phyloP scores from a whole-genome alignment of 1,140 invertebrate species.

The Drosophila nebulosa region DNA sequence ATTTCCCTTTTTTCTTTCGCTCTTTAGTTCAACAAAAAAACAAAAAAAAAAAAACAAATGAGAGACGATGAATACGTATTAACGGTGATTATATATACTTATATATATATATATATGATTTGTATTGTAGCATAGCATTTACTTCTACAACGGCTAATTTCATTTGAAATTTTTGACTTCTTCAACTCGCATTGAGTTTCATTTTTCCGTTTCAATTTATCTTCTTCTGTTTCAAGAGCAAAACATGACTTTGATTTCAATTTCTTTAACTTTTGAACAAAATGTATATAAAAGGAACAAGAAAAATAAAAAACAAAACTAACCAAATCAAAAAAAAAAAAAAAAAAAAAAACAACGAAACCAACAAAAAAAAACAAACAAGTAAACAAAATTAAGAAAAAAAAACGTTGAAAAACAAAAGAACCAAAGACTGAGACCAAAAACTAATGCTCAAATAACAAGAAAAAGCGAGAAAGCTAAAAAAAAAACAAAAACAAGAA shows the following conservation, averaged over 20 bases:
- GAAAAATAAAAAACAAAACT: conserved; percentile 2
- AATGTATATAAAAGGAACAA: conserved; percentile 3
- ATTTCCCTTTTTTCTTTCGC: background rate
- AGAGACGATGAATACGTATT: background rate
- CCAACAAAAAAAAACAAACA: conserved; percentile 13
- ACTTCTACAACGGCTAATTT: background rate
- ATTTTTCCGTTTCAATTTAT: background rate
- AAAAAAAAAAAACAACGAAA: conserved; percentile 33
- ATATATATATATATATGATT: background rate
- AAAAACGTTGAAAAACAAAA: conserved; percentile 36
- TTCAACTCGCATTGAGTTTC: background rate
- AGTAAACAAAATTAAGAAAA: conserved; percentile 17
- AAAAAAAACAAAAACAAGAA: background rate
- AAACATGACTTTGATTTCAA: conserved; percentile 2
- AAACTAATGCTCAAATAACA: conserved; percentile 16
- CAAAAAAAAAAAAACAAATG: too few species aligned
- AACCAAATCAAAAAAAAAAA: conserved; percentile 11
- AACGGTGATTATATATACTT: background rate
- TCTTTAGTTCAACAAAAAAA: background rate
- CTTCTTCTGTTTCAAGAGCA: background rate
- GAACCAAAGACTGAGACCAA: conserved; percentile 60
- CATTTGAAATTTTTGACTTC: background rate
- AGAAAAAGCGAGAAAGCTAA: background rate
- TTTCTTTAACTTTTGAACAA: background rate
- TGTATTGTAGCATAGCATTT: background rate